Percentiles rank a stretch among this genome's conserved stretches.
Conservation (phyloP, 2,888 invertebrate genomes). For the Dynastes maya region DNA sequence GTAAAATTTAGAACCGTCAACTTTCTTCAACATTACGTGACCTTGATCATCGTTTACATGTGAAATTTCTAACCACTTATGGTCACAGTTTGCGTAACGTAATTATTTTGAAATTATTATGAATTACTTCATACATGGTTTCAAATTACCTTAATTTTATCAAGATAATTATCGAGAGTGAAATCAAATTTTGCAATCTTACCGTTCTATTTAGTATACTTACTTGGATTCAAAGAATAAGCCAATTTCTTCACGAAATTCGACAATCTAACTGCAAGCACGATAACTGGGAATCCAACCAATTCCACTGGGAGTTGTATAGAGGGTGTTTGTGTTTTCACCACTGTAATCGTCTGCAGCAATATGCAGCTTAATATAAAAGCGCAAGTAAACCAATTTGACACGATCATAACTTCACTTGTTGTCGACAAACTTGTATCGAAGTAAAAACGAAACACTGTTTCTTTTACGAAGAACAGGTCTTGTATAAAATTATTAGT, state of each 20-base stretch:
- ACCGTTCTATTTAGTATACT: conserved; percentile 62
- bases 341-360: conserved; percentile 54
- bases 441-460: conserved; percentile 58
- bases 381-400: conserved; percentile 56
- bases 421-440: conserved; percentile 53
- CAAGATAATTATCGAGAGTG: not conserved
- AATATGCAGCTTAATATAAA: conserved; percentile 48
- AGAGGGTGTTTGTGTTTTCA: conserved; percentile 67
- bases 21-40: conserved; percentile 21
- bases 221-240: conserved; percentile 88
- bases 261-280: conserved; percentile 83
- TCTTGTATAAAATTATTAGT: conserved; percentile 61
- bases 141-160: too few relatives aligned
- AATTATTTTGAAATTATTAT: too few relatives aligned
- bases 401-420: conserved; percentile 60
- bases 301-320: conserved; percentile 89
- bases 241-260: conserved; percentile 89
- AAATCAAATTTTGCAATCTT: not conserved
- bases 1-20: conserved; percentile 28
- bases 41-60: conserved; percentile 6
- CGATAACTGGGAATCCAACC: conserved; percentile 88
- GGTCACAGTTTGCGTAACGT: too few relatives aligned
- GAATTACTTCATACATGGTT: too few relatives aligned
- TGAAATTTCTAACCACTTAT: conserved; percentile 10
- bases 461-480: conserved; percentile 46